Evolutionary conservation across 2,113 vertebrate genomes (phyloP).

Genomic region (Psilopsiagon aymara): DNA sequence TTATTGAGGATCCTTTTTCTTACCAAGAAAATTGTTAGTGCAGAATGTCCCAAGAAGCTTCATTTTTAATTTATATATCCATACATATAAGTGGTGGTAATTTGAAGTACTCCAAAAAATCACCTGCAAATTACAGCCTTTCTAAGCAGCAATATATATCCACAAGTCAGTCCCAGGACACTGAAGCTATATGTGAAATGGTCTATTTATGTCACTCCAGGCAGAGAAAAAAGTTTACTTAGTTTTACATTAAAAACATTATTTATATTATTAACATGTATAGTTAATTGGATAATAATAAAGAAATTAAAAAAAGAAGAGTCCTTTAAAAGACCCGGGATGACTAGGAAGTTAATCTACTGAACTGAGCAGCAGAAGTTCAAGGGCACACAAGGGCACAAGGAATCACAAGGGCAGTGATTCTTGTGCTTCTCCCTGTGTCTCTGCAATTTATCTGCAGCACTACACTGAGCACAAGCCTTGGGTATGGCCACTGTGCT

Average conservation of each 20-base stretch:
- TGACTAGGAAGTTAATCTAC: constrained; percentile 41
- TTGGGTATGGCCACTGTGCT: background rate
- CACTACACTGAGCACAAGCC: background rate
- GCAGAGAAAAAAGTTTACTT: background rate
- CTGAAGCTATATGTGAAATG: constrained; percentile 15
- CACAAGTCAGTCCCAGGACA: constrained; percentile 59
- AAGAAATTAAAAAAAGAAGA: background rate
- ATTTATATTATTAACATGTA: constrained; percentile 27
- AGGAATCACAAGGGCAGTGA: background rate
- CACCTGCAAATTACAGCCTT: constrained; percentile 68
- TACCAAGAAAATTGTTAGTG: constrained; percentile 68
- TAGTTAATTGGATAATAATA: constrained; percentile 69
- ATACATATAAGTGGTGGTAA: constrained; percentile 63
- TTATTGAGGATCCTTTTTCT: constrained; percentile 65
- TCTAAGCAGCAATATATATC: constrained; percentile 49
- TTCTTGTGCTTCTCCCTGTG: background rate
- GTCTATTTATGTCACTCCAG: constrained; percentile 45
- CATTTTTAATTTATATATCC: constrained; percentile 69
- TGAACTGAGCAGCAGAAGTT: background rate
- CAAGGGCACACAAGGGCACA: background rate
- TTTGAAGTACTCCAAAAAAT: constrained; percentile 70
- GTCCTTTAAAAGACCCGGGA: background rate
- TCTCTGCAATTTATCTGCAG: background rate
- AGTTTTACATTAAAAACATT: constrained; percentile 15
- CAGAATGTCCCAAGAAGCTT: constrained; percentile 61